Conservation (phyloP, 2,888 invertebrate genomes). For the Pachycephus smyrnensis region DNA sequence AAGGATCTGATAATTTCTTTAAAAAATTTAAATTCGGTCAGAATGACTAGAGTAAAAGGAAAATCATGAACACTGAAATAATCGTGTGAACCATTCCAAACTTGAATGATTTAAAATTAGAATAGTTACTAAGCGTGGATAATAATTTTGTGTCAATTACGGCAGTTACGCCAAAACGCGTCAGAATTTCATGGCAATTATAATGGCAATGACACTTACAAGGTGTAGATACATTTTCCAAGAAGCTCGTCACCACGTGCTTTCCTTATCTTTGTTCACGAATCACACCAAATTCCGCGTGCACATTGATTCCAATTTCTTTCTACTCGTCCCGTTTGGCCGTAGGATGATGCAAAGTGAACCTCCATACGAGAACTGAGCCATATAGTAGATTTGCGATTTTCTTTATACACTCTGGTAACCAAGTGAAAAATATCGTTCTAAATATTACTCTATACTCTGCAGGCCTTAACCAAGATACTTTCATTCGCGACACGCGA, state of each 20-base stretch:
- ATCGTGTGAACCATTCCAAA: background rate
- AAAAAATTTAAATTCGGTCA: background rate
- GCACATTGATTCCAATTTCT: conserved; percentile 21
- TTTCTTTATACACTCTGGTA: conserved; percentile 68
- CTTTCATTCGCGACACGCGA: conserved; percentile 67
- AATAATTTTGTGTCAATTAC: background rate
- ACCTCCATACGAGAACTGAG: conserved; percentile 64
- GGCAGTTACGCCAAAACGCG: no score
- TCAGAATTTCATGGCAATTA: background rate
- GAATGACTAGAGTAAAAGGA: no score
- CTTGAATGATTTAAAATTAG: background rate
- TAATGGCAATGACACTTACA: background rate
- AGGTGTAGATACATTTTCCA: background rate
- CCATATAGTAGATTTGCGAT: conserved; percentile 65
- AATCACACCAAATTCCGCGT: conserved; percentile 19
- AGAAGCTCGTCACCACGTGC: background rate
- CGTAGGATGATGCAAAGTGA: conserved; percentile 49
- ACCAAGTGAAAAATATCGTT: conserved; percentile 68
- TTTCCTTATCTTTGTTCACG: background rate
- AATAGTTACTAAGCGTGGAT: background rate
- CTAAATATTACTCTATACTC: conserved; percentile 65
- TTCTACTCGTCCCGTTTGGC: conserved; percentile 6
- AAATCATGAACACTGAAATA: background rate
- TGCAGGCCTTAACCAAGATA: conserved; percentile 51
- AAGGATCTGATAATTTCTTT: background rate